These are phyloP conservation scores for Odocoileus virginianus DNA, from an alignment of 2,113 vertebrate genomes.

Conservation along the genomic window DNA sequence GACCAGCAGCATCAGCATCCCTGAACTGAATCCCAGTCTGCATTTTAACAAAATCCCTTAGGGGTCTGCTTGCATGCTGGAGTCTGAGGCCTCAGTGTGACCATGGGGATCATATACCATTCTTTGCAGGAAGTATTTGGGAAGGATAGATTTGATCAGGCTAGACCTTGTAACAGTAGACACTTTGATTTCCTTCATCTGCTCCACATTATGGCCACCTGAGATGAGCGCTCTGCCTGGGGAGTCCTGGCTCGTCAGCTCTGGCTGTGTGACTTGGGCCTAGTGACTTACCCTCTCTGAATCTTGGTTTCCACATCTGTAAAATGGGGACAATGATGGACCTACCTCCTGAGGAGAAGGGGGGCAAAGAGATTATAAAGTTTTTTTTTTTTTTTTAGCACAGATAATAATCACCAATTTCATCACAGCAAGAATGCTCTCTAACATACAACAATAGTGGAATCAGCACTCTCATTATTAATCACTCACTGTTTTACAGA, in stretches of 20 bases:
- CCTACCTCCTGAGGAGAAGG: background rate
- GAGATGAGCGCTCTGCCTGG: background rate
- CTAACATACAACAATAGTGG: background rate
- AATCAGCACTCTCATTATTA: background rate
- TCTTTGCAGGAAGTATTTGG: background rate
- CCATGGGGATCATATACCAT: rapidly evolving
- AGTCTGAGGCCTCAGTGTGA: background rate
- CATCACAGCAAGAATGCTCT: background rate
- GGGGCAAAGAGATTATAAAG: background rate
- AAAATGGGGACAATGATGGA: background rate
- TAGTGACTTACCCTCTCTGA: background rate
- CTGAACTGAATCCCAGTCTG: background rate
- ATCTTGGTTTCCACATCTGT: background rate
- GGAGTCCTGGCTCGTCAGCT: background rate
- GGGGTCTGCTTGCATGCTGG: background rate
- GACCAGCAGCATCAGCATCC: background rate
- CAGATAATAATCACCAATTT: background rate
- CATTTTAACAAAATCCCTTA: background rate
- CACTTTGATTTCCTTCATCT: background rate
- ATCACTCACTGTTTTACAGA: background rate
- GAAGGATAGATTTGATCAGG: background rate
- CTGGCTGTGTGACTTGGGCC: background rate
- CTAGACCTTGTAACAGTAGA: background rate
- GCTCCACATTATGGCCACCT: background rate
- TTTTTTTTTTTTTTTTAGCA: background rate